These are phyloP conservation scores for Laspeyria flexula DNA, from an alignment of 2,888 invertebrate species.

Conservation along the genomic window DNA sequence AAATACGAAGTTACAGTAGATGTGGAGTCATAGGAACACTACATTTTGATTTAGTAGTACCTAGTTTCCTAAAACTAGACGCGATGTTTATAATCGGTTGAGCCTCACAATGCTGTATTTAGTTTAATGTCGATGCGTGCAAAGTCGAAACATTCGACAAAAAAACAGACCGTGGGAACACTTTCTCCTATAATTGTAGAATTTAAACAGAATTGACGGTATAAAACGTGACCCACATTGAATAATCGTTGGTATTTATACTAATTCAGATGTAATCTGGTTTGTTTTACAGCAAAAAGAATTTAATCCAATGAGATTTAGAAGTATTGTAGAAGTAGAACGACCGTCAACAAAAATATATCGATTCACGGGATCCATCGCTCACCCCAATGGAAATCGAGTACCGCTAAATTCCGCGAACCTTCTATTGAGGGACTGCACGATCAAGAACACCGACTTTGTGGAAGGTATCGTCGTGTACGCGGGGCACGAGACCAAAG, in stretches of 20 bases:
- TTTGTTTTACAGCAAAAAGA: conserved; percentile 86
- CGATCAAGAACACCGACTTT: conserved; percentile 98
- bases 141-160: conserved; percentile 25
- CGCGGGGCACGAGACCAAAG: conserved; percentile 98
- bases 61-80: too few relatives aligned
- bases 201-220: conserved; percentile 35
- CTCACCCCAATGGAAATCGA: conserved; percentile 91
- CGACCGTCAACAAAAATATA: conserved; percentile 98
- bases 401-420: conserved; percentile 95
- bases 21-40: too few relatives aligned
- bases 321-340: conserved; percentile 95
- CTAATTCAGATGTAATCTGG: conserved; percentile 13
- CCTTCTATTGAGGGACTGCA: conserved; percentile 96
- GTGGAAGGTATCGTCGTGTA: conserved; percentile 99
- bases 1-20: too few relatives aligned
- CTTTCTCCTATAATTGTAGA: conserved; percentile 45
- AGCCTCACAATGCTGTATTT: conserved; percentile 14
- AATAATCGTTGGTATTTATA: conserved; percentile 14
- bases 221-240: conserved; percentile 24
- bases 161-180: conserved; percentile 61
- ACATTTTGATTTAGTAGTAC: too few relatives aligned
- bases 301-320: conserved; percentile 93
- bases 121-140: conserved; percentile 21
- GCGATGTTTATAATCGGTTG: conserved; percentile 13
- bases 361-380: conserved; percentile 95